These are phyloP conservation scores for Stenodema calcarata DNA, from an alignment of 2,888 invertebrate species.

Conservation along the genomic window DNA sequence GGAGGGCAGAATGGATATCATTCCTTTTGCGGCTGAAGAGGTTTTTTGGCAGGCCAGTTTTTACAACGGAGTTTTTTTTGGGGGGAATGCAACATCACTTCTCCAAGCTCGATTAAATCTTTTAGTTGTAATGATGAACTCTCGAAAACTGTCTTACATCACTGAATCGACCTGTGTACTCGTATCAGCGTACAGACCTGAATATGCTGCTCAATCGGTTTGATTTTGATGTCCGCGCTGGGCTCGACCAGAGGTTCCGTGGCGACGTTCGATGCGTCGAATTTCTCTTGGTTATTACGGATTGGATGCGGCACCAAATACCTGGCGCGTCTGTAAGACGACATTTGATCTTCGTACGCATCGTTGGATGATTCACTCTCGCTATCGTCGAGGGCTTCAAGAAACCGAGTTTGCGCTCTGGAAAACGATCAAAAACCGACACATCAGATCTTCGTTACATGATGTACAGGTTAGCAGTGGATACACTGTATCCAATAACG, in stretches of 20 bases:
- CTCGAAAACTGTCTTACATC: no score
- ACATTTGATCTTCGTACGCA: slow-evolving; percentile 9
- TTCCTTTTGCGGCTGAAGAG: no score
- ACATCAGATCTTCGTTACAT: not conserved
- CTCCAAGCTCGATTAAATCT: no score
- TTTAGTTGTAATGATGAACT: no score
- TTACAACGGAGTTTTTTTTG: no score
- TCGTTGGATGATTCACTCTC: not conserved
- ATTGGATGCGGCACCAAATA: slow-evolving; percentile 17
- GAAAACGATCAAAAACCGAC: not conserved
- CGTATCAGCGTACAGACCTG: not conserved
- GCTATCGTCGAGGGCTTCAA: slow-evolving; percentile 4
- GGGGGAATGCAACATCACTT: no score
- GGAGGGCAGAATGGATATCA: no score
- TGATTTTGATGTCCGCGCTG: not conserved
- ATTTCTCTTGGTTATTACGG: not conserved
- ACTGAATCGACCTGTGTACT: no score
- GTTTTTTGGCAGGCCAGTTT: no score
- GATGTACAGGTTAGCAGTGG: no score
- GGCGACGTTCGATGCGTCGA: not conserved
- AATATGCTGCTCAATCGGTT: slow-evolving; percentile 4
- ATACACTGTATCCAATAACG: no score
- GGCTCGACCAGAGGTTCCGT: not conserved
- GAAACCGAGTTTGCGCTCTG: not conserved
- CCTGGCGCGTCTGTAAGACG: slow-evolving; percentile 7